A percentile compares a stretch with the other conserved stretches of the same genome.
phyloP scores from a whole-genome alignment of 2,113 vertebrate genomes.

The Oncorhynchus keta region DNA sequence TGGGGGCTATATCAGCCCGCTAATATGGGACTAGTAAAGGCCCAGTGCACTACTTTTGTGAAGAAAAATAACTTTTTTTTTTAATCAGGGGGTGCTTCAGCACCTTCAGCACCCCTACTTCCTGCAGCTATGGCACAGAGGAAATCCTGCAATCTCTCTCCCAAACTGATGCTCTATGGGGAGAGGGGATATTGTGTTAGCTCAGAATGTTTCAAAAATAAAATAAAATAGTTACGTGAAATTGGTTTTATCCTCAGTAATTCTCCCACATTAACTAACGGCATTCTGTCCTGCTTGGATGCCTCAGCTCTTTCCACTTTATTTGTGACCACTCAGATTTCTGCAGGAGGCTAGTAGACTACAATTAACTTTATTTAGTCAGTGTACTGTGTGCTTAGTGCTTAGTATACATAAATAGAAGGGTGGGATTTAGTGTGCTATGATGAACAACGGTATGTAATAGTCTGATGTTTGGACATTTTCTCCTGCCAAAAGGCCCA shows the following conservation, averaged over 20 bases:
- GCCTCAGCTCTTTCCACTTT: no score
- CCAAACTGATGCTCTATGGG: conserved; percentile 17
- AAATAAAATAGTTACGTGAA: conserved; percentile 34
- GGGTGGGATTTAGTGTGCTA: no score
- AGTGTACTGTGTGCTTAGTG: not conserved
- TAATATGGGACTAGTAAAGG: no score
- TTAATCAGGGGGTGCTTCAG: no score
- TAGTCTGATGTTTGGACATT: not conserved
- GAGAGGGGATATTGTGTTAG: conserved; percentile 30
- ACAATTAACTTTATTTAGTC: not conserved
- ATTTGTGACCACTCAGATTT: no score
- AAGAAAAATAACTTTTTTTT: no score
- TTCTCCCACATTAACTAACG: conserved; percentile 26
- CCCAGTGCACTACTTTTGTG: no score
- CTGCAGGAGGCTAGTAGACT: no score
- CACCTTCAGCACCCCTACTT: no score
- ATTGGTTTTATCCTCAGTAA: conserved; percentile 13
- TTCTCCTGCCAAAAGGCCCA: conserved; percentile 9
- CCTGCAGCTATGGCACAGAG: not conserved
- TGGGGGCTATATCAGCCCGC: no score
- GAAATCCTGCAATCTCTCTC: conserved; percentile 20
- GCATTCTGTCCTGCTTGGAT: not conserved
- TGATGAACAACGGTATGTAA: no score
- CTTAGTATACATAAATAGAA: no score
- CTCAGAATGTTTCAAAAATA: conserved; percentile 30